phyloP scores from a whole-genome alignment of 2,888 invertebrate species.

The Aquatica leii region DNA sequence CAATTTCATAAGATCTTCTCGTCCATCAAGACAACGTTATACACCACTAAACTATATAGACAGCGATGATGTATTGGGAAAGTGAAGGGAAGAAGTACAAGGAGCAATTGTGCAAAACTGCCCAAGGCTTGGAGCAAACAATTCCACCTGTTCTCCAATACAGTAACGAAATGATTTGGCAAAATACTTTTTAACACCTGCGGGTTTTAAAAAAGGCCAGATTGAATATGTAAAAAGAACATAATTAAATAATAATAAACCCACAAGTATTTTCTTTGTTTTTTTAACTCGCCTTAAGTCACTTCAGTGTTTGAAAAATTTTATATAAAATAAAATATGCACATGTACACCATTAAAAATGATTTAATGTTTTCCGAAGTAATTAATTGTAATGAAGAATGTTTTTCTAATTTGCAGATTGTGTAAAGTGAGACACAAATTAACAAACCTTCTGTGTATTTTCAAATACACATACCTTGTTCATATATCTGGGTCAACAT shows the following conservation, averaged over 20 bases:
- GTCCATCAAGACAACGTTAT: conserved; percentile 15
- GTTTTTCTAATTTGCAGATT: conserved; percentile 1
- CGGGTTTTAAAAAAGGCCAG: conserved; percentile 5
- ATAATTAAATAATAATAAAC: conserved; percentile 2
- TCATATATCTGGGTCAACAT: neutral
- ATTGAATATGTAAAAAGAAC: conserved; percentile 8
- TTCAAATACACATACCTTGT: conserved; percentile 3
- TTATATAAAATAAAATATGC: conserved; percentile 2
- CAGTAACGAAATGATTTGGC: conserved; percentile 13
- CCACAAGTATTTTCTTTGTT: conserved; percentile 5
- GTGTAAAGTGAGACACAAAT: neutral
- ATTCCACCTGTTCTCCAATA: conserved; percentile 9
- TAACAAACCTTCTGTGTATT: conserved; percentile 4
- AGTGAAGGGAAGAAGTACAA: conserved; percentile 27
- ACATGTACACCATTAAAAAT: neutral
- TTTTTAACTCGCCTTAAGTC: no score
- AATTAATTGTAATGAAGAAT: neutral
- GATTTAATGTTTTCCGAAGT: conserved; percentile 1
- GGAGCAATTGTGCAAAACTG: conserved; percentile 10
- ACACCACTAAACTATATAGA: conserved; percentile 27
- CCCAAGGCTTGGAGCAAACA: conserved; percentile 19
- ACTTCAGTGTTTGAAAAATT: no score
- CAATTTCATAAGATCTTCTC: conserved; percentile 30
- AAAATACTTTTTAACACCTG: conserved; percentile 23
- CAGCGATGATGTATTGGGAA: conserved; percentile 24